These are phyloP conservation scores for Muscidifurax raptorellus DNA, from an alignment of 1,140 invertebrate species.

Conservation along the genomic window DNA sequence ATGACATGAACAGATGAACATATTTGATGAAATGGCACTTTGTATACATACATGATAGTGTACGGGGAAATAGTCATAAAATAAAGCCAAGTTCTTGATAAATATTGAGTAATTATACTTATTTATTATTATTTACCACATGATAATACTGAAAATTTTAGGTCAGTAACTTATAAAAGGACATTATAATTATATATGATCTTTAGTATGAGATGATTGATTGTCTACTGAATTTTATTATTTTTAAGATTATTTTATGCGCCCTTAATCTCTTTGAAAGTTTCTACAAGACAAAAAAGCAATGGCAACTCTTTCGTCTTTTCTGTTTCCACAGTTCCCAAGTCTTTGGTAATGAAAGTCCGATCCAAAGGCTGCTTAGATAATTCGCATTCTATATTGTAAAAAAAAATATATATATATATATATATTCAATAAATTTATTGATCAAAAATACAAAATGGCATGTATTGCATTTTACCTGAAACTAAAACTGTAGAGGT, in stretches of 20 bases:
- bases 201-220: neutral
- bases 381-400: slow-evolving; percentile 68
- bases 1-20: neutral
- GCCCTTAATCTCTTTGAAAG: slow-evolving; percentile 65
- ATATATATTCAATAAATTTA: slow-evolving; percentile 10
- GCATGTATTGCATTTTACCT: slow-evolving; percentile 61
- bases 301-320: slow-evolving; percentile 67
- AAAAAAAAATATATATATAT: slow-evolving; percentile 50
- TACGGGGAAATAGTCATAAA: slow-evolving; percentile 45
- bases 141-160: slow-evolving; percentile 10
- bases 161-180: neutral
- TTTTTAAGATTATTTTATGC: slow-evolving; percentile 50
- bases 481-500: slow-evolving; percentile 68
- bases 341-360: slow-evolving; percentile 65
- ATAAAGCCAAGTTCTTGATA: slow-evolving; percentile 42
- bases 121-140: slow-evolving; percentile 37
- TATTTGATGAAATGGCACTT: slow-evolving; percentile 22
- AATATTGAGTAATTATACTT: slow-evolving; percentile 25
- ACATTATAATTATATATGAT: neutral
- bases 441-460: neutral
- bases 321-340: slow-evolving; percentile 68
- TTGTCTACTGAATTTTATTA: neutral
- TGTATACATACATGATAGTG: slow-evolving; percentile 43
- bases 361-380: slow-evolving; percentile 68
- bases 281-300: slow-evolving; percentile 68